Evolutionary conservation across 1,140 invertebrate genomes (phyloP).

Genomic region (Caligus rogercresseyi): DNA sequence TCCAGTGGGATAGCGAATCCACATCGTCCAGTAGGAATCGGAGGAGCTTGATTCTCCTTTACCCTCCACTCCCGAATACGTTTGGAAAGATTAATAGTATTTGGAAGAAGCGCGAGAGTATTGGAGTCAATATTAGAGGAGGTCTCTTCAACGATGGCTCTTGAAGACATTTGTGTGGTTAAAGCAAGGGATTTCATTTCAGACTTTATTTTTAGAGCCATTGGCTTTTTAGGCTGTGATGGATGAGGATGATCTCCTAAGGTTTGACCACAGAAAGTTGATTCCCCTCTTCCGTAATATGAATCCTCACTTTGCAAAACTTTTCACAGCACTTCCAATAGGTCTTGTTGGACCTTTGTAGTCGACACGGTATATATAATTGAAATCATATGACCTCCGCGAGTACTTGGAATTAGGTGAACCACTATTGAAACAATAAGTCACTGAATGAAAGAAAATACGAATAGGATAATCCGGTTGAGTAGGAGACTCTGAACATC

Average conservation of each 20-base stretch:
- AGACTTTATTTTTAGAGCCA: neutral
- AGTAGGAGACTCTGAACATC: too few relatives aligned
- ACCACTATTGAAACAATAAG: too few relatives aligned
- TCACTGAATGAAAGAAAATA: too few relatives aligned
- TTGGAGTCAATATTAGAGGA: neutral
- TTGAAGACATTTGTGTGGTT: neutral
- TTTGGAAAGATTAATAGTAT: neutral
- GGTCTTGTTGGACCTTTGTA: too few relatives aligned
- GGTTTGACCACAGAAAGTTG: neutral
- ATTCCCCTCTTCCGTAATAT: neutral
- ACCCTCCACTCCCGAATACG: neutral
- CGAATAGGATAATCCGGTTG: too few relatives aligned
- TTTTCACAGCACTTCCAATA: neutral
- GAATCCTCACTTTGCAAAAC: neutral
- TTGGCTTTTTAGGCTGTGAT: neutral
- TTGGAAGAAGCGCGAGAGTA: neutral
- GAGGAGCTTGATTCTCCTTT: neutral
- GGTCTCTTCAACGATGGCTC: neutral
- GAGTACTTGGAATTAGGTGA: neutral
- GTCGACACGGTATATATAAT: neutral
- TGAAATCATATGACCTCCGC: neutral
- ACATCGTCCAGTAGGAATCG: neutral
- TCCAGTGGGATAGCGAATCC: neutral
- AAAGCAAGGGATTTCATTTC: neutral
- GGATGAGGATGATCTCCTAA: neutral